Conservation (phyloP, 1,140 invertebrate genomes). For the Drosophila sturtevanti region DNA sequence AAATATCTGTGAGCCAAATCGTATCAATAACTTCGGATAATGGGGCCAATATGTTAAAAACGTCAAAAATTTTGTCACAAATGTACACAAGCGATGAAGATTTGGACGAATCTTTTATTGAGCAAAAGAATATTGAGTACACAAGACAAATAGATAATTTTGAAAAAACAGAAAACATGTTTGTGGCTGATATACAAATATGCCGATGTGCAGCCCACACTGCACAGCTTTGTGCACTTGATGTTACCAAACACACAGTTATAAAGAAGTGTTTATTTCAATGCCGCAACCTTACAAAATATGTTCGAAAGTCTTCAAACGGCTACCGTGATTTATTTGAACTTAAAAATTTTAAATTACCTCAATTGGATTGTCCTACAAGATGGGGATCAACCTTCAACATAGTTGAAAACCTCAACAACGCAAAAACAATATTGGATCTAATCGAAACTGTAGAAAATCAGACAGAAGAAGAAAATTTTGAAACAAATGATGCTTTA, state of each 20-base stretch:
- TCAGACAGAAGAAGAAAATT: constrained; percentile 27
- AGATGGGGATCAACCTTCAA: constrained; percentile 39
- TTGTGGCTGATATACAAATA: background rate
- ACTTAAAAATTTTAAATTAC: constrained; percentile 21
- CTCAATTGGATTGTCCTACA: constrained; percentile 36
- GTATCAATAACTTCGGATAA: no score
- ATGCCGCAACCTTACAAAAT: constrained; percentile 31
- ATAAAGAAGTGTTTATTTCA: constrained; percentile 13
- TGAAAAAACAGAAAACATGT: no score
- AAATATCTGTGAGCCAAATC: constrained; percentile 13
- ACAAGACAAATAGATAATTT: no score
- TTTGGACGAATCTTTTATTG: no score
- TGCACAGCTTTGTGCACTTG: constrained; percentile 16
- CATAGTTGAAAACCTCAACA: constrained; percentile 23
- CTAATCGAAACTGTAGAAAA: constrained; percentile 30
- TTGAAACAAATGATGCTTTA: constrained; percentile 10
- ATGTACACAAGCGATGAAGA: background rate
- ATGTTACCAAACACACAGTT: background rate
- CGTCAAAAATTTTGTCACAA: constrained; percentile 3
- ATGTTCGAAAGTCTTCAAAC: constrained; percentile 26
- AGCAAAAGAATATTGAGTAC: no score
- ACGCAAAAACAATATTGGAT: constrained; percentile 25
- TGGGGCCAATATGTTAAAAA: background rate
- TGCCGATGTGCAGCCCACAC: constrained; percentile 17
- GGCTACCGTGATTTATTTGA: constrained; percentile 24